Base-by-base conservation (phyloP, 2,888 invertebrate genomes). In the Philopedon plagiatum region DNA sequence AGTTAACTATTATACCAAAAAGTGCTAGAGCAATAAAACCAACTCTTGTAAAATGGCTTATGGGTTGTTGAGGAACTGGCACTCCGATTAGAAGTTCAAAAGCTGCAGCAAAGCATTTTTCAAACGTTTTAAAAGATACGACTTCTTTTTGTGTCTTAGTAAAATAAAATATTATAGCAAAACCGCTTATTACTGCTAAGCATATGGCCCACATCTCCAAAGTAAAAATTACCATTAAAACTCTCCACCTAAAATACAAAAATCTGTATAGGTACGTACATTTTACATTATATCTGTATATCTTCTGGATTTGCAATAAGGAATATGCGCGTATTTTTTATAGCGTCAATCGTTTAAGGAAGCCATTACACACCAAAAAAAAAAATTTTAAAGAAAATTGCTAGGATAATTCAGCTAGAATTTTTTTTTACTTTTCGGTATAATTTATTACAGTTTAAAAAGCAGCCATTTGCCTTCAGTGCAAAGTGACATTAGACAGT, bases 161-260 rank as follows among this genome's bases (percentile, higher is more conserved):
- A 13, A 71, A 2, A 37, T 61, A 64, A 64, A 73, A 68, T 3
- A 57, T 34, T 41, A 67, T 32, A 9, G 65, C 73, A 34, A 72
- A 75, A 13, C 60, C 54, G 19, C 71, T 29, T 15, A 75, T 60
- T 3, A 49, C 44, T 19, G 56, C 60, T 13, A 75, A n/a, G 19
- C 71, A 71, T 21, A 75, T 66, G 13, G 32, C 64, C 75, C 75
- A 75, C 61, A 75, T 75, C 60, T 71, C 37, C 5, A 32, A 23
- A 5, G 51, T 66, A 46, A 75, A 75, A 34, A 75, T 73, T 8
- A 57, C 68, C 39, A 67, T 64, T 26, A 73, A 51, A n/a, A 71
- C 46, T 18, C 75, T 44, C 73, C 75, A 75, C 8, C 73, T 73
- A 58, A 57, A 73, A 73, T 2, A 34, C 2, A 34, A 34, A 34